Percentiles rank a stretch among this genome's conserved stretches.
These are phyloP conservation scores for Poeciliopsis occidentalis DNA, from an alignment of 2,113 vertebrate genomes.

Conservation along the genomic window DNA sequence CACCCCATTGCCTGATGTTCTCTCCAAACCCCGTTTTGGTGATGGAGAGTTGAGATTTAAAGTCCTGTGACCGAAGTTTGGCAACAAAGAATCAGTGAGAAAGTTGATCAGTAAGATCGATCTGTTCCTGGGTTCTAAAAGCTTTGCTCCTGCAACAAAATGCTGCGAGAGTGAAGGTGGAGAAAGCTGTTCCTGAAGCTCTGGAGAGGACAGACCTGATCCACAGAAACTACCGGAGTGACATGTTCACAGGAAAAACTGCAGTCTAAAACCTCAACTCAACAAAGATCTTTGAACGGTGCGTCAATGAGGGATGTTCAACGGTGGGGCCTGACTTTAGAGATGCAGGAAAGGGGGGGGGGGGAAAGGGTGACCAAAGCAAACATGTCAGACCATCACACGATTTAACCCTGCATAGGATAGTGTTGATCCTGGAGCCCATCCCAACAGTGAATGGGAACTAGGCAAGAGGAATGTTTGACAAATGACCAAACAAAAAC, in stretches of 20 bases:
- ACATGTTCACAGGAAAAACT: slow-evolving; percentile 97
- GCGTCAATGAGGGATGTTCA: slow-evolving; percentile 87
- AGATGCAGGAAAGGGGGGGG: too few species aligned
- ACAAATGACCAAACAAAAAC: too few species aligned
- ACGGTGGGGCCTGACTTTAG: slow-evolving; percentile 83
- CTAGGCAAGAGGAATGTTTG: too few species aligned
- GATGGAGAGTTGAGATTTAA: slow-evolving; percentile 93
- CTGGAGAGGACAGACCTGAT: slow-evolving; percentile 88
- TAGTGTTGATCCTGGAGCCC: too few species aligned
- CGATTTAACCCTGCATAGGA: too few species aligned
- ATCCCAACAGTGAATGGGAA: too few species aligned
- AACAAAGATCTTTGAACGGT: slow-evolving; percentile 87
- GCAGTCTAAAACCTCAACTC: slow-evolving; percentile 91
- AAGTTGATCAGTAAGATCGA: slow-evolving; percentile 88
- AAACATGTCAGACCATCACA: too few species aligned
- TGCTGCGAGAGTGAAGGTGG: slow-evolving; percentile 86
- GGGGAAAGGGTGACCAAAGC: too few species aligned
- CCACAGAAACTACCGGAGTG: slow-evolving; percentile 95
- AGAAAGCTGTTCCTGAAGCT: slow-evolving; percentile 89
- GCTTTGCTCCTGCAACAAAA: slow-evolving; percentile 92
- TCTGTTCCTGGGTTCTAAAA: slow-evolving; percentile 83
- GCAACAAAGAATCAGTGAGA: slow-evolving; percentile 86
- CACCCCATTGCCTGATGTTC: slow-evolving; percentile 89
- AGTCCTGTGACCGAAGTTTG: slow-evolving; percentile 90
- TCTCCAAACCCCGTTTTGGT: slow-evolving; percentile 89